phyloP scores from a whole-genome alignment of 2,113 vertebrate genomes.

The Passer domesticus region DNA sequence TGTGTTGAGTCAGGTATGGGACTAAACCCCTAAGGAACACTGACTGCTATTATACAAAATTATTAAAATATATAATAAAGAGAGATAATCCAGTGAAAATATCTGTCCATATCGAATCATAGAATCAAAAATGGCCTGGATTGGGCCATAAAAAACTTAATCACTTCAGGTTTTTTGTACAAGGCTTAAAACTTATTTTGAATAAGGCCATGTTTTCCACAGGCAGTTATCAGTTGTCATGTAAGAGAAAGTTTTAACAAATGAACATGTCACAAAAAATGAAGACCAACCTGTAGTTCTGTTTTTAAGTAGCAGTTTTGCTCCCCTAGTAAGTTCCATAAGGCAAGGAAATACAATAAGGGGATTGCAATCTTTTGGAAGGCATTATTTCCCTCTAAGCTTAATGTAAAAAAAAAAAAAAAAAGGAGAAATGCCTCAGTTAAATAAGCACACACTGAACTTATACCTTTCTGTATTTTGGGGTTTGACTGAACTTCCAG shows the following conservation, averaged over 20 bases:
- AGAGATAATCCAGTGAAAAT: background rate
- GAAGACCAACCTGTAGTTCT: background rate
- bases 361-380: background rate
- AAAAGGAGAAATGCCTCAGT: background rate
- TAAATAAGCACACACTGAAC: background rate
- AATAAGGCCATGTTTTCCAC: background rate
- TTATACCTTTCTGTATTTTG: conserved; percentile 89
- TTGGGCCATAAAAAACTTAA: background rate
- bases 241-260: background rate
- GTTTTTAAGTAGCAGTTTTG: background rate
- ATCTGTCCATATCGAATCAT: background rate
- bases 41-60: background rate
- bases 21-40: background rate
- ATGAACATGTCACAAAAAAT: background rate
- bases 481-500: conserved; percentile 97
- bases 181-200: background rate
- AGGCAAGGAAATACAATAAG: background rate
- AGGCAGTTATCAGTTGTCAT: background rate
- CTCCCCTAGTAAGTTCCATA: background rate
- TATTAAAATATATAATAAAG: background rate
- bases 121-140: background rate
- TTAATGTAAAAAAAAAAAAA: background rate
- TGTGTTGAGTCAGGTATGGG: background rate
- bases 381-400: background rate
- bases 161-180: background rate